These are phyloP conservation scores for Acanthosepion pharaonis DNA, from an alignment of 2,888 invertebrate species.

Conservation along the genomic window DNA sequence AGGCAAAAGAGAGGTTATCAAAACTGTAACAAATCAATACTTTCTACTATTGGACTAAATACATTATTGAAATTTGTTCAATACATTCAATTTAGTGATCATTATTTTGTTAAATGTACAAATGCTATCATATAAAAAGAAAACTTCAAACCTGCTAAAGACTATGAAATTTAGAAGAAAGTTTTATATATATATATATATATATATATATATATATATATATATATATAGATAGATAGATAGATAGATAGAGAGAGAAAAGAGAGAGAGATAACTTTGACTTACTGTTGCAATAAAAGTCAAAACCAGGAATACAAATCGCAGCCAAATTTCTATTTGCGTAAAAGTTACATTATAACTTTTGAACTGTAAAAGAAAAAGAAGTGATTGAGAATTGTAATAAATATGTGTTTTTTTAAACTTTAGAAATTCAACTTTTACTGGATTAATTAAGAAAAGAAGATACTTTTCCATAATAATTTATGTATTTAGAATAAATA, in stretches of 20 bases:
- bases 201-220: too few species aligned
- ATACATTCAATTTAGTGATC: too few species aligned
- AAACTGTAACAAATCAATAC: too few species aligned
- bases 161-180: neutral
- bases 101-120: neutral
- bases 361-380: constrained; percentile 85
- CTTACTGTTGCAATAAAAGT: constrained; percentile 91
- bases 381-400: too few species aligned
- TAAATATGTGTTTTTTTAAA: neutral
- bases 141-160: neutral
- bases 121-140: neutral
- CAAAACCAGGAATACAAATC: constrained; percentile 91
- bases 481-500: neutral
- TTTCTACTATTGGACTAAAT: too few species aligned
- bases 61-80: too few species aligned
- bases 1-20: too few species aligned
- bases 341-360: constrained; percentile 96
- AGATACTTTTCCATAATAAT: neutral
- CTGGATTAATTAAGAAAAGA: neutral
- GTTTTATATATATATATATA: too few species aligned
- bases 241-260: too few species aligned
- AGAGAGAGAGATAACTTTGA: constrained; percentile 57
- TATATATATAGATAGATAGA: too few species aligned
- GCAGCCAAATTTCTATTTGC: constrained; percentile 97
- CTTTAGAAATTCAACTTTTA: neutral